Conservation (phyloP, 2,797 vertebrate genomes). For the Labeo calbasu region DNA sequence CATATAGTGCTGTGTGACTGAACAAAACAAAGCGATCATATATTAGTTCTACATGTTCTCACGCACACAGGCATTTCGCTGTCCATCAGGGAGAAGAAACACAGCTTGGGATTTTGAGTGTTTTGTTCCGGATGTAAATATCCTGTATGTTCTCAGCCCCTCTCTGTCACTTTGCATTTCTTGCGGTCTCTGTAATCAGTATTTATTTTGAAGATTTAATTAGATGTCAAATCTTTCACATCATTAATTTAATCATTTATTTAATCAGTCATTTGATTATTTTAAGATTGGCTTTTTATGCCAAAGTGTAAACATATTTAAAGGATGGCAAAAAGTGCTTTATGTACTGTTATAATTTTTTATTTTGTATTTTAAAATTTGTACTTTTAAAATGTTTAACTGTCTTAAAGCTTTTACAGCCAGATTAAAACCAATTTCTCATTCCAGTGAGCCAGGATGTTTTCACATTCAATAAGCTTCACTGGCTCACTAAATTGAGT, state of each 20-base stretch:
- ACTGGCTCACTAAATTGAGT: neutral
- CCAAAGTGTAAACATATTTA: neutral
- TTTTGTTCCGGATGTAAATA: neutral
- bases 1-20: neutral
- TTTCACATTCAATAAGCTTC: neutral
- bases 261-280: neutral
- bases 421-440: neutral
- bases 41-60: neutral
- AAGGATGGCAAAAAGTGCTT: neutral
- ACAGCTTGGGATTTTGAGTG: slow-evolving; percentile 6
- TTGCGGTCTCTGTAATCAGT: neutral
- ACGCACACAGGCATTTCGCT: neutral
- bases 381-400: neutral
- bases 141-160: neutral
- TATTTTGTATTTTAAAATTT: neutral
- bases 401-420: neutral
- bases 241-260: neutral
- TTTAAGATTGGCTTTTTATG: neutral
- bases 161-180: neutral
- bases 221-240: neutral
- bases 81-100: slow-evolving; percentile 6
- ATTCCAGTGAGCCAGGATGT: neutral
- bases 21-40: neutral
- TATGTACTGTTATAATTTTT: neutral
- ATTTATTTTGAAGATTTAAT: neutral